Evolutionary conservation across 2,888 invertebrate genomes (phyloP), one percentile per base, ranked within the genome.

Genomic region (Apamea crenata): DNA sequence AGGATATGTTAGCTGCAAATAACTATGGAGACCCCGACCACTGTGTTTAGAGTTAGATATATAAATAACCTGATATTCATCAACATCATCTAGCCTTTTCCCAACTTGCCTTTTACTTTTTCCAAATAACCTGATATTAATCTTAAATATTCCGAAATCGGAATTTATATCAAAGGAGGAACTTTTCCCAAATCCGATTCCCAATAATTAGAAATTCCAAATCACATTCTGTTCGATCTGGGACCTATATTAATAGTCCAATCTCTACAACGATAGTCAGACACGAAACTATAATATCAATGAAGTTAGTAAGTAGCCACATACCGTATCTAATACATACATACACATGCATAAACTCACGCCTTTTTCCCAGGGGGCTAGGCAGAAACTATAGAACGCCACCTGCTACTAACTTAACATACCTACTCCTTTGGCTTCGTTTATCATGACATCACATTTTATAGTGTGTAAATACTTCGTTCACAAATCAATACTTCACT

Each of bases 161-260:
- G 2, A 21, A 70, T 70, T 63, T 36, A 14, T n/a, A 21, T 63
- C 0, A n/a, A n/a, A 40, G 21, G 12, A n/a, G 21, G 14, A 66
- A 74, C 12, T 56, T 66, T 47, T 56, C 18, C 10, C 40, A 82
- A 66, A 82, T 61, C 32, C 21, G n/a, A 67, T 82, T 40, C 4
- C 56, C 66, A 50, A 74, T 67, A 76, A 82, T 82, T 75, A 59
- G 32, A 66, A 82, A 67, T 67, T 61, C 50, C 25, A 6, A 67
- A 67, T 67, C 47, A 32, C n/a, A 77, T 63, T 77, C 36, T 21
- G 12, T 53, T 47, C n/a, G 47, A n/a, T 8, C 25, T 18, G 53
- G 14, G 18, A 25, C 25, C 21, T 44, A 10, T 56, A 56, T 25
- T 56, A 10, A 56, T 16, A 44, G n/a, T 36, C 50, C 21, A 4